phyloP scores from a whole-genome alignment of 2,113 vertebrate genomes.

The Trochalopteron elliotii region DNA sequence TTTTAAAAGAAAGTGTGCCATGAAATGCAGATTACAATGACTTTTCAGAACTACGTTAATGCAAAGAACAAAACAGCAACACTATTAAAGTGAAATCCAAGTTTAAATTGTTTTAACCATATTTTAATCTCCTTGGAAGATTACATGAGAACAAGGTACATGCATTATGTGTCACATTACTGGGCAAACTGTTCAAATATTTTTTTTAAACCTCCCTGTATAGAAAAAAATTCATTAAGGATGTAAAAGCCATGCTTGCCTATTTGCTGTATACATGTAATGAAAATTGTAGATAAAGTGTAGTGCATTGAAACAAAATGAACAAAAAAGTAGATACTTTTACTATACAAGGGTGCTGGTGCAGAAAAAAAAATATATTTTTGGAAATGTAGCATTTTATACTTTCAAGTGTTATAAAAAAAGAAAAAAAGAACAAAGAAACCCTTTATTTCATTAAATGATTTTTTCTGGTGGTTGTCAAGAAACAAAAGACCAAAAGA shows the following conservation, averaged over 20 bases:
- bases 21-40: conserved; percentile 67
- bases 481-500: conserved; percentile 91
- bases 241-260: conserved; percentile 97
- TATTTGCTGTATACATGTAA: conserved; percentile 92
- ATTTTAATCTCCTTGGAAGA: conserved; percentile 75
- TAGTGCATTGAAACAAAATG: conserved; percentile 86
- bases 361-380: conserved; percentile 92
- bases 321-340: conserved; percentile 86
- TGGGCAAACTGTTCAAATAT: conserved; percentile 86
- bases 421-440: conserved; percentile 89
- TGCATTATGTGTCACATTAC: conserved; percentile 89
- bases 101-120: conserved; percentile 73
- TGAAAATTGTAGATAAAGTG: conserved; percentile 92
- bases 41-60: conserved; percentile 70
- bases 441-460: conserved; percentile 93
- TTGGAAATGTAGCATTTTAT: conserved; percentile 94
- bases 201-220: conserved; percentile 87
- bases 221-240: conserved; percentile 86
- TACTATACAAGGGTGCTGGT: conserved; percentile 90
- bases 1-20: conserved; percentile 77
- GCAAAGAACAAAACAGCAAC: conserved; percentile 75
- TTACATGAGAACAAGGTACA: conserved; percentile 83
- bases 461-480: conserved; percentile 88
- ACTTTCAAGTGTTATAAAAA: conserved; percentile 93
- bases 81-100: conserved; percentile 70